Base-by-base conservation (phyloP, 2,888 invertebrate genomes). In the Drosophila emarginata region DNA sequence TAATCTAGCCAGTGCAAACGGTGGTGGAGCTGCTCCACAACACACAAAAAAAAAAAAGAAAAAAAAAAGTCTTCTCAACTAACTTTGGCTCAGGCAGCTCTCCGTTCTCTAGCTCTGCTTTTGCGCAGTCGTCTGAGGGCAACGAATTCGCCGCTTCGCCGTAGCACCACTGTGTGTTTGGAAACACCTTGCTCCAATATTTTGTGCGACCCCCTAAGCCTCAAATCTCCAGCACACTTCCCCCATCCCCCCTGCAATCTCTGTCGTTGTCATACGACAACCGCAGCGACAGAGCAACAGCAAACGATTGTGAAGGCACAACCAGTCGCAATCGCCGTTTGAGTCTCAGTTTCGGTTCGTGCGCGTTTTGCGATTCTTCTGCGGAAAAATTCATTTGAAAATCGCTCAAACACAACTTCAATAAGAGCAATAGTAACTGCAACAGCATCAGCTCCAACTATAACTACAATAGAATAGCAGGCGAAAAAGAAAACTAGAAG, bases 131-230 rank as follows among this genome's bases (percentile, higher is more conserved):
- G 56, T 14, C 53, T 12, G 53, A 59, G 40, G 68, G 64, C 72
- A 67, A 62, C 66, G 75, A 83, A 81, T 83, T 83, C 78, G 75
- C 73, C 78, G 75, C 70, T 57, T 52, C 63, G 56, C 60, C 57
- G 56, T 50, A n/a, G 52, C 40, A 61, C 45, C 40, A 61, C 45
- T 68, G 64, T 69, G 64, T 74, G 81, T 83, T 80, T 83, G 83
- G 86, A 86, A 83, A 84, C 84, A 84, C 84, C 84, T 84, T 86
- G 87, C 84, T 84, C 87, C 87, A 84, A 83, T 83, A 83, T 83
- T 83, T 77, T 76, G 57, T 57, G 62, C 67, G 45, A 45, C 45
- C 21, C 45, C 45, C 45, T 45, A 45, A 45, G 45, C 45, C 11
- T 21, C 45, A 11, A 39, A 39, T 14, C 21, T 21, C 4, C 45